A percentile compares a stretch with the other conserved stretches of the same genome.
phyloP scores from a whole-genome alignment of 2,113 vertebrate genomes.

The Lates calcarifer region DNA sequence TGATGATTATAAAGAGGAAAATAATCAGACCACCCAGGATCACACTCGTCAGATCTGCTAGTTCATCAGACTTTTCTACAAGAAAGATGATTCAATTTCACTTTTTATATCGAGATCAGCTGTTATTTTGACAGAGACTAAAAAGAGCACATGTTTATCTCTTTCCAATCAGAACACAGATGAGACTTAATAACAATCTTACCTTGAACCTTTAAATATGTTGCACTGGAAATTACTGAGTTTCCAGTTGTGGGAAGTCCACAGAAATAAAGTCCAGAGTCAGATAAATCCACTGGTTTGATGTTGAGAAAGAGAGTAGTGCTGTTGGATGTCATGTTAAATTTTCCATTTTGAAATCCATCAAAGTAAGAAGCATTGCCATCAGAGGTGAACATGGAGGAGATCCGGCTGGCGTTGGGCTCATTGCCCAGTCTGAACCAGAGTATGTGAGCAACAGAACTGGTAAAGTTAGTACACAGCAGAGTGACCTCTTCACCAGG shows the following conservation, averaged over 20 bases:
- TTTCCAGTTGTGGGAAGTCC: not conserved
- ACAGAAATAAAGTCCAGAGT: constrained; percentile 60
- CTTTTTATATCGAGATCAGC: not conserved
- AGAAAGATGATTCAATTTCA: not conserved
- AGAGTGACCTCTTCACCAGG: constrained; percentile 27
- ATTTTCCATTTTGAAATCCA: not conserved
- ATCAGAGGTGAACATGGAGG: not conserved
- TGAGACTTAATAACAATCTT: not conserved
- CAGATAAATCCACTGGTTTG: constrained; percentile 4
- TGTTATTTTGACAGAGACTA: not conserved
- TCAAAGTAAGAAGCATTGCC: fast-evolving
- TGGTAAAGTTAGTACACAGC: constrained; percentile 32
- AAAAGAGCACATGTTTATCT: not conserved
- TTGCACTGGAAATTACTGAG: not conserved
- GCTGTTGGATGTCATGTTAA: constrained; percentile 26
- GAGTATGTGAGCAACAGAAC: fast-evolving
- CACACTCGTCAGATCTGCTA: fast-evolving
- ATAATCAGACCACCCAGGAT: not conserved
- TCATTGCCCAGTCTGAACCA: constrained; percentile 34
- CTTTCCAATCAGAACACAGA: not conserved
- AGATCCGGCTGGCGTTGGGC: fast-evolving
- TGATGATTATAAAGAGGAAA: constrained; percentile 16
- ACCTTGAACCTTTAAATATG: constrained; percentile 48
- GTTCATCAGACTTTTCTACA: not conserved
- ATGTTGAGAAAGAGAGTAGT: constrained; percentile 27